phyloP scores from a whole-genome alignment of 2,888 invertebrate species.

The Ptilodon capucinus region DNA sequence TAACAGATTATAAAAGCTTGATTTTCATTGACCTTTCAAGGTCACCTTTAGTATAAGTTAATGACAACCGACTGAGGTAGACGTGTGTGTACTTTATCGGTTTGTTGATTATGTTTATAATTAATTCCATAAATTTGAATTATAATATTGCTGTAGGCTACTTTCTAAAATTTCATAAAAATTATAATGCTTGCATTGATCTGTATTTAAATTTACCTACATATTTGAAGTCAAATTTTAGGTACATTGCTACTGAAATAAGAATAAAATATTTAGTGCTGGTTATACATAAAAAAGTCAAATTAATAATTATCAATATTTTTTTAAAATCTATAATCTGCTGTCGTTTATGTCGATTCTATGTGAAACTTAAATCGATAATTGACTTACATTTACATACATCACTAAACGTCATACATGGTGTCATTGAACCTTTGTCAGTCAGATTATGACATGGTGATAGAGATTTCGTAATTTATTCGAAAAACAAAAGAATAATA shows the following conservation, averaged over 20 bases:
- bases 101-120: neutral
- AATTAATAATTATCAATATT: too few species aligned
- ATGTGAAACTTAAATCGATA: neutral
- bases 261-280: too few species aligned
- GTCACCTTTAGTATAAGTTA: conserved; percentile 48
- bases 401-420: neutral
- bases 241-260: too few species aligned
- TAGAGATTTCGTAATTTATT: conserved; percentile 16
- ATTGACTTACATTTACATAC: neutral
- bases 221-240: too few species aligned
- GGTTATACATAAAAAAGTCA: too few species aligned
- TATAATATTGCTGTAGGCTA: too few species aligned
- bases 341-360: too few species aligned
- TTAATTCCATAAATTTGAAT: neutral
- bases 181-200: too few species aligned
- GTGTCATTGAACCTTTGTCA: neutral
- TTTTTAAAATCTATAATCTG: too few species aligned
- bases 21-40: conserved; percentile 63
- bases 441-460: neutral
- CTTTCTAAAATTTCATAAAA: too few species aligned
- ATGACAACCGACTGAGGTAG: conserved; percentile 5
- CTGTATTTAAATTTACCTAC: too few species aligned
- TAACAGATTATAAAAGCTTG: conserved; percentile 2
- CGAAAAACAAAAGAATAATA: conserved; percentile 37
- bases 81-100: too few species aligned